phyloP scores from a whole-genome alignment of 1,140 invertebrate genomes.

The Penaeus indicus region DNA sequence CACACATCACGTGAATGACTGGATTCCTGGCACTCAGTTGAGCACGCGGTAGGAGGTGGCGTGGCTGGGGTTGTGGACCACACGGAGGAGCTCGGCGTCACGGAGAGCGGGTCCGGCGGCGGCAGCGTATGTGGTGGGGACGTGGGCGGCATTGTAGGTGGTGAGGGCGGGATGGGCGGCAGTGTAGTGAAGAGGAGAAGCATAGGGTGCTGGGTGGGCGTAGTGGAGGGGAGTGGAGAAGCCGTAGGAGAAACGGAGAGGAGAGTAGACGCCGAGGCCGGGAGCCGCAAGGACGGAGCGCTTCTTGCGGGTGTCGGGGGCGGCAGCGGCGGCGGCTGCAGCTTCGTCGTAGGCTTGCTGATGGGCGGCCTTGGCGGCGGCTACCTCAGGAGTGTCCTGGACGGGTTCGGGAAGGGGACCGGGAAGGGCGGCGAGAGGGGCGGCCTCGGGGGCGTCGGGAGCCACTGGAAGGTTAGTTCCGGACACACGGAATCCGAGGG shows the following conservation, averaged over 20 bases:
- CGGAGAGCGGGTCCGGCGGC: not conserved
- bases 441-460: not conserved
- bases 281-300: slow-evolving; percentile 9
- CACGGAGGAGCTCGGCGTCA: too few species aligned
- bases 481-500: too few species aligned
- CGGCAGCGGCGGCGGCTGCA: slow-evolving; percentile 40
- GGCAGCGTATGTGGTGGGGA: not conserved
- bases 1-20: too few species aligned
- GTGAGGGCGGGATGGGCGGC: not conserved
- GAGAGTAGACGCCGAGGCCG: not conserved
- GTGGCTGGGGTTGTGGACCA: too few species aligned
- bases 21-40: too few species aligned
- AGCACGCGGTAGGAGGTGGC: too few species aligned
- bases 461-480: too few species aligned
- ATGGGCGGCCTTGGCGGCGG: slow-evolving; percentile 48
- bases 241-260: slow-evolving; percentile 1
- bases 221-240: not conserved
- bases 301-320: slow-evolving; percentile 41
- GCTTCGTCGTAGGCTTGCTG: slow-evolving; percentile 40
- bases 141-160: not conserved
- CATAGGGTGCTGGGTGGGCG: not conserved
- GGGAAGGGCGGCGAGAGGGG: slow-evolving; percentile 24
- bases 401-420: slow-evolving; percentile 42
- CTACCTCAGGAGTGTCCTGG: slow-evolving; percentile 50
- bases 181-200: not conserved